Base-by-base conservation (phyloP, 2,888 invertebrate genomes). In the Calameuta idolon region DNA sequence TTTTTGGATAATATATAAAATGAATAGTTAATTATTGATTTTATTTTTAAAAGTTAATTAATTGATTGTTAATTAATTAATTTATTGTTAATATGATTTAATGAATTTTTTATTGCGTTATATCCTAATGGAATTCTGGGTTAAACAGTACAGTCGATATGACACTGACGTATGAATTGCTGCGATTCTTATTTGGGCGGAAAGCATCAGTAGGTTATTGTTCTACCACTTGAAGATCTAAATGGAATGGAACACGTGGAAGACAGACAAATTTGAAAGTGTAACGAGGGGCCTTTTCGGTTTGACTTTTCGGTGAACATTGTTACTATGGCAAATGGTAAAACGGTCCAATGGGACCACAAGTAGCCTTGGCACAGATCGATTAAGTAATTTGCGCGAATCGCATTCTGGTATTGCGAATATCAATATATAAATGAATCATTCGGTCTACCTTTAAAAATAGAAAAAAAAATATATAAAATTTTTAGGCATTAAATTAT, bases 351-450 rank as follows among this genome's bases (percentile, higher is more conserved):
- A 55, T 2, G 55, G 55, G n/a, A 71, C 31, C 75, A 69, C 73
- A 76, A 23, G 1, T 73, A 75, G 34, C 86, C 86, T 84, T 86
- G 86, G 79, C 85, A 84, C 83, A 78, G 75, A 84, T 85, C 74
- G 77, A 55, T 55, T 76, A 80, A 82, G 82, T 34, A 31, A 55
- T 55, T 23, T 55, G 55, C 23, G 23, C 9, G 23, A 55, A 9
- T 55, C 23, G 55, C 9, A 55, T 23, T 55, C 23, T 55, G 55
- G 23, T 55, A 55, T 55, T 2, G 55, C 23, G 9, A 55, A 23
- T 55, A 23, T 23, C 23, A 5, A 23, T 55, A 23, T 15, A 40
- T 4, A 40, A 40, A 15, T 40, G 40, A 15, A 15, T 40, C 40
- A 15, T 40, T 40, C 5, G 40, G 15, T 40, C 40, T 5, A 4